Evolutionary conservation across 2,888 invertebrate species (phyloP).

Genomic region (Ceriagrion tenellum): DNA sequence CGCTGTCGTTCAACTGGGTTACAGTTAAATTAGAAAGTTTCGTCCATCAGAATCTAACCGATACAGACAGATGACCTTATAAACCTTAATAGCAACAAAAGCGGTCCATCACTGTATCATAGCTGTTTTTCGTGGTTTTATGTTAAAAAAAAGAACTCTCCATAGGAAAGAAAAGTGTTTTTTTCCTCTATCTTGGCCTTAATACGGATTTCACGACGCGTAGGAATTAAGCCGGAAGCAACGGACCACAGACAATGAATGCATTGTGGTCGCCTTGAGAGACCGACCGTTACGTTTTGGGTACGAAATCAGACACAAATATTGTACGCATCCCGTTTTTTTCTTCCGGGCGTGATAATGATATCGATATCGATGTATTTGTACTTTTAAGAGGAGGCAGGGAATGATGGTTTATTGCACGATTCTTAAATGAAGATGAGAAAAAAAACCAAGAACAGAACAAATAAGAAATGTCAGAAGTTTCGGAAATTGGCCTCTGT

Average conservation of each 20-base stretch:
- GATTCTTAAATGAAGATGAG: background rate
- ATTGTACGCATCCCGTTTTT: background rate
- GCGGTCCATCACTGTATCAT: background rate
- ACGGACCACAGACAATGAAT: constrained; percentile 47
- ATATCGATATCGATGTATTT: background rate
- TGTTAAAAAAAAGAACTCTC: background rate
- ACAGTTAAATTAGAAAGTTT: too few species aligned
- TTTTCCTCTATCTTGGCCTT: background rate
- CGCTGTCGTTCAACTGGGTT: too few species aligned
- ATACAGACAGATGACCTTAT: background rate
- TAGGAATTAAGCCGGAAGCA: constrained; percentile 59
- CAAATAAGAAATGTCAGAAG: background rate
- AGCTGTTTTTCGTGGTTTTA: constrained; percentile 22
- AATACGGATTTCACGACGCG: constrained; percentile 44
- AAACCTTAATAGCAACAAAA: background rate
- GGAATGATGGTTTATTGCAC: background rate
- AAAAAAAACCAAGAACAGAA: background rate
- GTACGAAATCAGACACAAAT: constrained; percentile 38
- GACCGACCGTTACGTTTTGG: constrained; percentile 45
- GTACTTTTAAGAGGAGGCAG: background rate
- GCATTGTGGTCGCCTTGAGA: constrained; percentile 13
- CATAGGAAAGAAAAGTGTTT: constrained; percentile 35
- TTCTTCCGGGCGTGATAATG: background rate
- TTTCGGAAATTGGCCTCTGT: background rate
- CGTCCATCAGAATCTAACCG: background rate